Evolutionary conservation across 2,888 invertebrate genomes (phyloP).

Genomic region (Calliopum simillimum): DNA sequence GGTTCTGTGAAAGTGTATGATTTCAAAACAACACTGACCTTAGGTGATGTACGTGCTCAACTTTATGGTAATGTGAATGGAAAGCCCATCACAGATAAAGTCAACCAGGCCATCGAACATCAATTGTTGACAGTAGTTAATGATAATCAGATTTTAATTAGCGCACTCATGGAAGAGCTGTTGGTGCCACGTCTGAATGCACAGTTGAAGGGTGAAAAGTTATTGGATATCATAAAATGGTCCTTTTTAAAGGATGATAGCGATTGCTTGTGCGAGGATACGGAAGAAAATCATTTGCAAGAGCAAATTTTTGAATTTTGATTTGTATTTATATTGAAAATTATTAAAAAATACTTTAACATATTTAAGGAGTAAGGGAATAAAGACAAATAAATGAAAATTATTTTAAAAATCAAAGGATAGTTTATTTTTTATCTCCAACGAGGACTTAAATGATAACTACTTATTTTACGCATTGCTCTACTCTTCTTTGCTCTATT

Average conservation of each 20-base stretch:
- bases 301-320: too few relatives aligned
- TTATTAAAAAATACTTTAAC: too few relatives aligned
- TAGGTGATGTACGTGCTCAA: conserved; percentile 40
- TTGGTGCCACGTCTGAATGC: conserved; percentile 40
- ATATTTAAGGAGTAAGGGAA: too few relatives aligned
- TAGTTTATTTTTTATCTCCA: too few relatives aligned
- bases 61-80: conserved; percentile 39
- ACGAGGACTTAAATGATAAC: too few relatives aligned
- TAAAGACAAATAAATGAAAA: too few relatives aligned
- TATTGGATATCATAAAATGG: conserved; percentile 28
- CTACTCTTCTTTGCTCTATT: too few relatives aligned
- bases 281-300: not conserved
- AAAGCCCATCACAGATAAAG: conserved; percentile 3
- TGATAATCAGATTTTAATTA: conserved; percentile 37
- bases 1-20: conserved; percentile 44
- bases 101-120: conserved; percentile 41
- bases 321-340: too few relatives aligned
- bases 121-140: conserved; percentile 38
- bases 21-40: conserved; percentile 30
- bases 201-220: conserved; percentile 36
- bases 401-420: too few relatives aligned
- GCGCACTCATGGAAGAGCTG: conserved; percentile 34
- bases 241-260: not conserved
- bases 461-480: too few relatives aligned
- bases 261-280: not conserved